Conservation (phyloP, 2,888 invertebrate genomes). For the Drosophila anceps region DNA sequence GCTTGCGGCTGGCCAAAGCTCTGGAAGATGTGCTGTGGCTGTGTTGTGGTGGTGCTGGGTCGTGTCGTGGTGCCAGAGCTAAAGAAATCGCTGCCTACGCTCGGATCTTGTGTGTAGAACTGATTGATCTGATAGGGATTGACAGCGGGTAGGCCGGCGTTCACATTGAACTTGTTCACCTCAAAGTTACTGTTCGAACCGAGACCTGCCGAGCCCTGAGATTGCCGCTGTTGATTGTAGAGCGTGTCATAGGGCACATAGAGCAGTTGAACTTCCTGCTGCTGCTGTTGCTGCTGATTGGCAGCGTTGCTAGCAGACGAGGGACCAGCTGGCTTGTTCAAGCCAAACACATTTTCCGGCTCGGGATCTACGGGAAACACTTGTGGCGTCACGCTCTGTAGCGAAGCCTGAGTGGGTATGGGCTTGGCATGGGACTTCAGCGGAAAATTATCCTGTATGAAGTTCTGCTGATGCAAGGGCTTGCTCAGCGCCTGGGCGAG, state of each 20-base stretch:
- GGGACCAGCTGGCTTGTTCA: slow-evolving; percentile 64
- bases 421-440: slow-evolving; percentile 77
- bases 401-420: slow-evolving; percentile 71
- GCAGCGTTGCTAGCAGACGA: slow-evolving; percentile 50
- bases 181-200: slow-evolving; percentile 63
- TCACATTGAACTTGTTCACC: slow-evolving; percentile 80
- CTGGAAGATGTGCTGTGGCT: slow-evolving; percentile 74
- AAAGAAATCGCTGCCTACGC: slow-evolving; percentile 69
- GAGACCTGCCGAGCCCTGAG: slow-evolving; percentile 36
- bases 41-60: slow-evolving; percentile 82
- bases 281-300: slow-evolving; percentile 81
- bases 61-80: slow-evolving; percentile 77
- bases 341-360: slow-evolving; percentile 66
- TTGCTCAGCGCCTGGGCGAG: slow-evolving; percentile 74
- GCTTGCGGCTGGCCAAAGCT: slow-evolving; percentile 63
- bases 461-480: slow-evolving; percentile 82
- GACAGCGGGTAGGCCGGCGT: slow-evolving; percentile 80
- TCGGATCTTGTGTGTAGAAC: slow-evolving; percentile 84
- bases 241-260: slow-evolving; percentile 93
- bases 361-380: slow-evolving; percentile 76
- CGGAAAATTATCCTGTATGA: slow-evolving; percentile 78
- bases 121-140: slow-evolving; percentile 86
- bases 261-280: slow-evolving; percentile 91
- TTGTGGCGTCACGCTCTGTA: slow-evolving; percentile 78
- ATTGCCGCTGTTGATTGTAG: slow-evolving; percentile 85